These are phyloP conservation scores for Rhinopomastus cyanomelas DNA, from an alignment of 2,113 vertebrate species.

Conservation along the genomic window DNA sequence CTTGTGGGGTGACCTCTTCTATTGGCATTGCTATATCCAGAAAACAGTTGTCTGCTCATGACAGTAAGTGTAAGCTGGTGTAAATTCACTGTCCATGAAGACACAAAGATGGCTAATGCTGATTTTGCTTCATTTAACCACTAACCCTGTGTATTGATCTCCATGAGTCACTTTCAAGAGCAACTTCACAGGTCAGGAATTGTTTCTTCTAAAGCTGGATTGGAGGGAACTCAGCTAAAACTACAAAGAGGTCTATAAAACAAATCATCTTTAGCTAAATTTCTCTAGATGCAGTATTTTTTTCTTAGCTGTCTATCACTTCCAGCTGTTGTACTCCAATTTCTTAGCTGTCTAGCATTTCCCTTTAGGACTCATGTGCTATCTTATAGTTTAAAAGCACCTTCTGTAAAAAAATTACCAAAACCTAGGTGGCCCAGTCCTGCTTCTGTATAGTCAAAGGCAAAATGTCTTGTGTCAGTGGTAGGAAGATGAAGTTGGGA, in stretches of 20 bases:
- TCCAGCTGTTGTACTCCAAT: neutral
- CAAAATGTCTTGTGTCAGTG: neutral
- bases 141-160: neutral
- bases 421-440: neutral
- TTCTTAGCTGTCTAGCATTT: neutral
- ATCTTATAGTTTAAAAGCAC: neutral
- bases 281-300: neutral
- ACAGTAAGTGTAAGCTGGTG: neutral
- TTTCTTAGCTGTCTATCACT: neutral
- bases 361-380: neutral
- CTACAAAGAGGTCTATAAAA: neutral
- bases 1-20: neutral
- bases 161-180: neutral
- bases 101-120: neutral
- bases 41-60: neutral
- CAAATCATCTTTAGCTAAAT: neutral
- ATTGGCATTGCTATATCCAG: neutral
- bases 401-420: neutral
- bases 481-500: neutral
- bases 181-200: neutral
- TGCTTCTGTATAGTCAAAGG: neutral
- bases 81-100: neutral
- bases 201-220: neutral
- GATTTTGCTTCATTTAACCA: neutral
- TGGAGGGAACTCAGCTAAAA: neutral